These are phyloP conservation scores for Drosophila mulleri DNA, from an alignment of 2,888 invertebrate species.

Conservation along the genomic window DNA sequence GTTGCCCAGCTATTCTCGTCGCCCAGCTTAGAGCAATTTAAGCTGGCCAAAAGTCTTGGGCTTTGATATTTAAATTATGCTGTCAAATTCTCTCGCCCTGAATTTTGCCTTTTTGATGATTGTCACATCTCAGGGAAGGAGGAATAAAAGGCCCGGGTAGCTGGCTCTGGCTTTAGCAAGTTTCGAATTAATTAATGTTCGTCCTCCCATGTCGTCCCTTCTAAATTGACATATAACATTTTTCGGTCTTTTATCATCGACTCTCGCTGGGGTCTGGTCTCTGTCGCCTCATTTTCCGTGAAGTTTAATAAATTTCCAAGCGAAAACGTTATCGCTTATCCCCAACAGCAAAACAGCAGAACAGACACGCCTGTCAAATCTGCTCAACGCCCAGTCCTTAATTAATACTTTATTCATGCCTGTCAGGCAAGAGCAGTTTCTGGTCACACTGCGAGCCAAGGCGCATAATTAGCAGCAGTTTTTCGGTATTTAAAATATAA, in stretches of 20 bases:
- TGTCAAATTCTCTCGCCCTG: neutral
- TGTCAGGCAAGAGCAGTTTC: conserved; percentile 31
- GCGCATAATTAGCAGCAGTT: conserved; percentile 71
- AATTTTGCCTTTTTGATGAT: neutral
- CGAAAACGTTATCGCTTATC: conserved; percentile 59
- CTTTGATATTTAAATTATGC: conserved; percentile 14
- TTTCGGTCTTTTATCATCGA: conserved; percentile 49
- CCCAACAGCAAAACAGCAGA: conserved; percentile 29
- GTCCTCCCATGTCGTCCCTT: conserved; percentile 38
- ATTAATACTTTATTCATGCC: conserved; percentile 73
- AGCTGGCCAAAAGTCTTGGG: neutral
- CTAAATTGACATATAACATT: conserved; percentile 64
- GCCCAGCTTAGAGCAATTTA: neutral
- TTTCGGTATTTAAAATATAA: conserved; percentile 65
- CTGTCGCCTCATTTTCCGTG: conserved; percentile 26
- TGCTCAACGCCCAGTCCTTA: conserved; percentile 59
- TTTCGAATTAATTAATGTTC: conserved; percentile 48
- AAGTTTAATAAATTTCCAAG: conserved; percentile 71
- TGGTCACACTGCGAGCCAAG: conserved; percentile 36
- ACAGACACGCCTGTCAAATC: conserved; percentile 46
- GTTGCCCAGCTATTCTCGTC: conserved; percentile 12
- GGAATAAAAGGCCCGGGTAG: neutral
- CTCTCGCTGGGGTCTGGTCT: conserved; percentile 3
- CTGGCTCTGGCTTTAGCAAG: neutral
- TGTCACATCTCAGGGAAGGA: neutral